These are phyloP conservation scores for Brachyopa scutellaris DNA, from an alignment of 2,888 invertebrate species.

Conservation along the genomic window DNA sequence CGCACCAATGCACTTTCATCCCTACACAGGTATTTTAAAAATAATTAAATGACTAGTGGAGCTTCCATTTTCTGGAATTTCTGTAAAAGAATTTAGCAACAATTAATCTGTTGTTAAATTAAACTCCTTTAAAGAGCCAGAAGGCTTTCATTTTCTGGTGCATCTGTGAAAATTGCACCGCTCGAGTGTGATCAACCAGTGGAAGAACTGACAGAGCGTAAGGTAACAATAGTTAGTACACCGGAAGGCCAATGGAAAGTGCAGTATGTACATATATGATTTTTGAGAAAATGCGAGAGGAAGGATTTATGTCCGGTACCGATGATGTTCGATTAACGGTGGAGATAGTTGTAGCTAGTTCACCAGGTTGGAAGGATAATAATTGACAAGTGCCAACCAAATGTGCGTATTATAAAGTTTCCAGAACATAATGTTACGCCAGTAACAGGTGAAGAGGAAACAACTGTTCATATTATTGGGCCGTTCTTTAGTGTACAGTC, in stretches of 20 bases:
- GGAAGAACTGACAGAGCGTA: slow-evolving; percentile 92
- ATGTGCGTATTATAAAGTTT: slow-evolving; percentile 95
- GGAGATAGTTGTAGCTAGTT: slow-evolving; percentile 87
- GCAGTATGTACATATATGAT: slow-evolving; percentile 98
- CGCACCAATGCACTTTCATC: no score
- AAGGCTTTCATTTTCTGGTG: slow-evolving; percentile 97
- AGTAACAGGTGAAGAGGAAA: slow-evolving; percentile 90
- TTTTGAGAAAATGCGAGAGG: slow-evolving; percentile 98
- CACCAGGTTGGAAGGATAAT: slow-evolving; percentile 93
- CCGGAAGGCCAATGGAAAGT: slow-evolving; percentile 99
- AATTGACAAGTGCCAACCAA: slow-evolving; percentile 98
- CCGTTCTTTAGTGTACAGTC: slow-evolving; percentile 98
- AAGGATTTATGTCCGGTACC: slow-evolving; percentile 94
- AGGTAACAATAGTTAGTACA: slow-evolving; percentile 97
- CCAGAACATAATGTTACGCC: slow-evolving; percentile 90
- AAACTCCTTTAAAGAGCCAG: no score
- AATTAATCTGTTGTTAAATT: no score
- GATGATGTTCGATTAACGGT: slow-evolving; percentile 96
- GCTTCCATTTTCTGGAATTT: no score
- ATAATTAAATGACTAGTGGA: no score
- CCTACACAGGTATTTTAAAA: no score
- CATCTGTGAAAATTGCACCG: slow-evolving; percentile 95
- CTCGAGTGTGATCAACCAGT: slow-evolving; percentile 90
- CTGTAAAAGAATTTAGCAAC: no score
- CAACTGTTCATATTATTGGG: slow-evolving; percentile 96